Percentiles rank a stretch among this genome's conserved stretches.
These are phyloP conservation scores for Sardinella longiceps DNA, from an alignment of 2,797 vertebrate genomes.

Conservation along the genomic window DNA sequence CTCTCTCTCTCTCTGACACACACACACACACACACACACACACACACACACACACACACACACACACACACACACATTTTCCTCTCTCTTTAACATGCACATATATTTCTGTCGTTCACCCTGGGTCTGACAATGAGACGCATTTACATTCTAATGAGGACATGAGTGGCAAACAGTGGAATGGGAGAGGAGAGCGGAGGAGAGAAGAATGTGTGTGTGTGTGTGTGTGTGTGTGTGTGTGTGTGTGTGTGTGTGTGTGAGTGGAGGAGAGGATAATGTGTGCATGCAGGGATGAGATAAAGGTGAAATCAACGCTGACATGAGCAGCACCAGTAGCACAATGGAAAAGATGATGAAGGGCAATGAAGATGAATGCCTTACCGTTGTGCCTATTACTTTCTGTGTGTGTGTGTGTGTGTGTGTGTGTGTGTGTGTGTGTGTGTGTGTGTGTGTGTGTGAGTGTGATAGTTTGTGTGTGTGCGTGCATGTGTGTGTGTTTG, in stretches of 20 bases:
- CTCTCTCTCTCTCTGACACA: neutral
- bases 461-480: neutral
- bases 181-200: neutral
- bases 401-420: neutral
- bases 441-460: neutral
- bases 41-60: conserved; percentile 6
- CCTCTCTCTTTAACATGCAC: neutral
- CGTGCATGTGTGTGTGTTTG: neutral
- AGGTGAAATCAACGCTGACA: conserved; percentile 48
- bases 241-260: neutral
- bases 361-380: conserved; percentile 25
- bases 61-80: conserved; percentile 7
- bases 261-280: neutral
- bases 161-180: conserved; percentile 33
- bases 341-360: conserved; percentile 40
- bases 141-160: conserved; percentile 52
- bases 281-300: conserved; percentile 44
- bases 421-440: neutral
- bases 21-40: neutral
- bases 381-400: neutral
- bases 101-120: conserved; percentile 1
- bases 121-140: conserved; percentile 37
- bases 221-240: too few relatives aligned
- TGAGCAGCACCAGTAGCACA: conserved; percentile 26
- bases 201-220: neutral